Evolutionary conservation across 2,888 invertebrate genomes (phyloP).

Genomic region (Phyllotreta striolata): DNA sequence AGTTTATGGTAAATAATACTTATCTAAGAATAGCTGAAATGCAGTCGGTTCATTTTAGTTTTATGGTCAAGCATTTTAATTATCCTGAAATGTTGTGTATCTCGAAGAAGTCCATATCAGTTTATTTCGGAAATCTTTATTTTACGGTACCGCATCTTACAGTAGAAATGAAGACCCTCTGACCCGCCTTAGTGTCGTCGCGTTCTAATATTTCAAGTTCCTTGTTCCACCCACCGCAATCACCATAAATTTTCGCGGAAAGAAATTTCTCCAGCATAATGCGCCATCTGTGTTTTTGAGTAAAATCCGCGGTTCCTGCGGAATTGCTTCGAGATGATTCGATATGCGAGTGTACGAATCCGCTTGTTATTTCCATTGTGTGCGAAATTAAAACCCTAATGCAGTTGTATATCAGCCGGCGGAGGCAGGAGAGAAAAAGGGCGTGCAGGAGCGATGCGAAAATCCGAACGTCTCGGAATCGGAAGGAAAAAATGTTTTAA

Average conservation of each 20-base stretch:
- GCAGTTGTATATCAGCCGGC: too few species aligned
- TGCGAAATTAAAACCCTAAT: too few species aligned
- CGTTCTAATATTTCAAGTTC: constrained; percentile 45
- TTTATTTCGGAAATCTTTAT: background rate
- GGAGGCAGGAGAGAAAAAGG: too few species aligned
- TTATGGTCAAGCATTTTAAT: too few species aligned
- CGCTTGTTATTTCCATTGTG: too few species aligned
- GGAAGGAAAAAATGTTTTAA: constrained; percentile 35
- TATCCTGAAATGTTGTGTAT: background rate
- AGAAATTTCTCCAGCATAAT: constrained; percentile 12
- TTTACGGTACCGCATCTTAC: constrained; percentile 38
- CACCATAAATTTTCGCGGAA: constrained; percentile 40
- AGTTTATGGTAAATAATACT: too few species aligned
- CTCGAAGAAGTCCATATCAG: background rate
- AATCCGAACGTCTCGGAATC: constrained; percentile 13
- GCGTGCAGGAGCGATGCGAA: background rate
- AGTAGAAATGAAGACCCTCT: constrained; percentile 36
- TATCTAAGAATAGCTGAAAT: too few species aligned
- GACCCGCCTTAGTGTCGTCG: constrained; percentile 43
- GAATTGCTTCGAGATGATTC: too few species aligned
- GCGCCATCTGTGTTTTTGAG: constrained; percentile 5
- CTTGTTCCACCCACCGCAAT: constrained; percentile 43
- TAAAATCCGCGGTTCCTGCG: background rate
- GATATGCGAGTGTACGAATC: too few species aligned
- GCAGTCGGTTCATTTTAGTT: too few species aligned